Evolutionary conservation across 2,888 invertebrate species (phyloP).

Genomic region (Lasius fuliginosus): DNA sequence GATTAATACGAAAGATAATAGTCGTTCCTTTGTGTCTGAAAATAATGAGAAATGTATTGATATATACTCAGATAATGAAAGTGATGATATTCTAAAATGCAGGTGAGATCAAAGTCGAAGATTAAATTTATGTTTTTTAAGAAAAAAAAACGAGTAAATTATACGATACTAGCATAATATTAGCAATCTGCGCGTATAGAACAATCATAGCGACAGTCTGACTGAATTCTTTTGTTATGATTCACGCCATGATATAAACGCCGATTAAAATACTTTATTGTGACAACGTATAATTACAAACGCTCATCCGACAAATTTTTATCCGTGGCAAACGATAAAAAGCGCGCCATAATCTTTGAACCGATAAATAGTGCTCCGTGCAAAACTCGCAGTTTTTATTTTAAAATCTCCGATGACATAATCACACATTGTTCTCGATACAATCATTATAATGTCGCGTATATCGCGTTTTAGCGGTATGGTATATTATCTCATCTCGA

Average conservation of each 20-base stretch:
- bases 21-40: too few species aligned
- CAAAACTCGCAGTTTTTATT: background rate
- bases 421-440: background rate
- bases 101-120: background rate
- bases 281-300: background rate
- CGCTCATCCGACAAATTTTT: background rate
- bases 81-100: background rate
- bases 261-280: slow-evolving; percentile 4
- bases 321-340: slow-evolving; percentile 21
- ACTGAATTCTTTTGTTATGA: slow-evolving; percentile 13
- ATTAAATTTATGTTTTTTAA: background rate
- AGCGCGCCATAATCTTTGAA: background rate
- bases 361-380: background rate
- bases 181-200: background rate
- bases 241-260: background rate
- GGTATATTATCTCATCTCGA: background rate
- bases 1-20: too few species aligned
- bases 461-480: background rate
- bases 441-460: background rate
- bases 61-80: too few species aligned
- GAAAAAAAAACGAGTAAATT: slow-evolving; percentile 3
- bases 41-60: too few species aligned
- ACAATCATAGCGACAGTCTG: background rate
- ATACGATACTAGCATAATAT: background rate
- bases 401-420: background rate